Conservation (phyloP, 2,797 vertebrate species). For the Myripristis jacobus region DNA sequence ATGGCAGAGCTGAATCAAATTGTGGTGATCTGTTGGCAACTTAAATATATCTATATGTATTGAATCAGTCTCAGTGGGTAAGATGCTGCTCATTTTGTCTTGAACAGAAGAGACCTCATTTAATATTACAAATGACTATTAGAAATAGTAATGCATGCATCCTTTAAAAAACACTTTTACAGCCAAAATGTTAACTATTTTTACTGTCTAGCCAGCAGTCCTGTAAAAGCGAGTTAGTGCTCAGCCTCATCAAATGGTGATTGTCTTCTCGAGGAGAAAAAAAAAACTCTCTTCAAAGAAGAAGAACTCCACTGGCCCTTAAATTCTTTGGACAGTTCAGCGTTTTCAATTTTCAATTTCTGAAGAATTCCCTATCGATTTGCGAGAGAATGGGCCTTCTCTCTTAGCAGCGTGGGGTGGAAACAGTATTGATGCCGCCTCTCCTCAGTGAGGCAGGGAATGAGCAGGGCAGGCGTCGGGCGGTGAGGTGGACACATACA, state of each 20-base stretch:
- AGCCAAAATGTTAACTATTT: too few relatives aligned
- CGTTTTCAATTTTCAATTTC: slow-evolving; percentile 53
- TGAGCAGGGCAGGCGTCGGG: slow-evolving; percentile 35
- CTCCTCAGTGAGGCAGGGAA: slow-evolving; percentile 43
- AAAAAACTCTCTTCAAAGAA: slow-evolving; percentile 7
- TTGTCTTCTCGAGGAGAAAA: not conserved
- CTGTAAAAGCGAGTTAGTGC: not conserved
- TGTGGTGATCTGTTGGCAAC: too few relatives aligned
- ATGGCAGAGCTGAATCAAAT: too few relatives aligned
- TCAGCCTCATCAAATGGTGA: not conserved
- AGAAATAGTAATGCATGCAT: too few relatives aligned
- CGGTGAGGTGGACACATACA: slow-evolving; percentile 45
- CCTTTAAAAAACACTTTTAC: too few relatives aligned
- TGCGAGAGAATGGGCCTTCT: slow-evolving; percentile 26
- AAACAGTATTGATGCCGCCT: slow-evolving; percentile 56
- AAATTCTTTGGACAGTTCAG: slow-evolving; percentile 37
- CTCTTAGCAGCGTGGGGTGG: slow-evolving; percentile 30
- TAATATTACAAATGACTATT: too few relatives aligned
- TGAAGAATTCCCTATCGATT: slow-evolving; percentile 55
- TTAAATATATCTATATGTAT: too few relatives aligned
- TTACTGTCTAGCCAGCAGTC: too few relatives aligned
- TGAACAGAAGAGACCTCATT: too few relatives aligned
- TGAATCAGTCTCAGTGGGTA: too few relatives aligned
- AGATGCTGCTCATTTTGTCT: too few relatives aligned
- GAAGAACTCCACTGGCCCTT: slow-evolving; percentile 32